These are phyloP conservation scores for Pterostichus madidus DNA, from an alignment of 2,888 invertebrate genomes.

Conservation along the genomic window DNA sequence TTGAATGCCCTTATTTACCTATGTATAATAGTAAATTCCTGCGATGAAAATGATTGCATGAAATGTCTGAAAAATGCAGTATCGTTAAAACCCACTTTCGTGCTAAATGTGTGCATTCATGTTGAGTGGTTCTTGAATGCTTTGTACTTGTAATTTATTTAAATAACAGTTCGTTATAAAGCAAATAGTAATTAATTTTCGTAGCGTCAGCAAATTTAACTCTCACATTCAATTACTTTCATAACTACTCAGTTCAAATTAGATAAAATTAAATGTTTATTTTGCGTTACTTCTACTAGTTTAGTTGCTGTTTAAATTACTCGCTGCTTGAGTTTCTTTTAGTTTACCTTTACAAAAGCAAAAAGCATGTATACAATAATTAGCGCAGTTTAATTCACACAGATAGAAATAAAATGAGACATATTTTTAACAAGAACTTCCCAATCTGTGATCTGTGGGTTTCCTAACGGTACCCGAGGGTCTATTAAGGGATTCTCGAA, in stretches of 20 bases:
- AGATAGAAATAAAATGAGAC: no score
- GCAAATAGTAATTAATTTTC: constrained; percentile 61
- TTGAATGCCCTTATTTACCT: no score
- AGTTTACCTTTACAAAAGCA: neutral
- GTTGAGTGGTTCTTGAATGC: constrained; percentile 33
- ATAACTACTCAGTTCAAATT: constrained; percentile 53
- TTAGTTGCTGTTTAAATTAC: constrained; percentile 15
- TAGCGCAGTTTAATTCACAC: neutral
- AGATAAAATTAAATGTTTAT: constrained; percentile 52
- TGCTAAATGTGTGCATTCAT: constrained; percentile 28
- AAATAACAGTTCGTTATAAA: constrained; percentile 48
- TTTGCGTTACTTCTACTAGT: constrained; percentile 38
- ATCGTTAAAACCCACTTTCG: constrained; percentile 13
- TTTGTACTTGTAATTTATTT: constrained; percentile 55
- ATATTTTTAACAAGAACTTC: no score
- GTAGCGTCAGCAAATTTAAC: constrained; percentile 56
- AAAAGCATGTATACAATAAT: constrained; percentile 19
- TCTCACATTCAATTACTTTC: constrained; percentile 56
- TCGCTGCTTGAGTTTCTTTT: neutral
- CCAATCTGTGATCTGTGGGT: no score
- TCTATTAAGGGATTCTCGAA: no score
- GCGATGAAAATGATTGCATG: neutral
- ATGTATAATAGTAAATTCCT: no score
- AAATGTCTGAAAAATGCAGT: constrained; percentile 31
- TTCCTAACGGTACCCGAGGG: no score